Evolutionary conservation across 2,797 vertebrate genomes (phyloP).

Genomic region (Sardinella longiceps): DNA sequence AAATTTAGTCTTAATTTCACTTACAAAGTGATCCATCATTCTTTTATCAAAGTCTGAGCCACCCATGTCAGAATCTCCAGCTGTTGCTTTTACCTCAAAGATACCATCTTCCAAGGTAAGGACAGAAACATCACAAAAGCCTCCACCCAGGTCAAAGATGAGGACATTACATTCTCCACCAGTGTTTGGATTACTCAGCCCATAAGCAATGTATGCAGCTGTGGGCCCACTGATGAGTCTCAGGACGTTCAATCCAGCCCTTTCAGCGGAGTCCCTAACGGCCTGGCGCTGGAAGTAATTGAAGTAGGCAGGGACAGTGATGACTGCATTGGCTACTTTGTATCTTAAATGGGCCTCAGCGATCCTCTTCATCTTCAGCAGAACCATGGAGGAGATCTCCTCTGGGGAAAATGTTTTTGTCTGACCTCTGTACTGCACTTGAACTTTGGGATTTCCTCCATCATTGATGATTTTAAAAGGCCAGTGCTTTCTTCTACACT

Average conservation of each 20-base stretch:
- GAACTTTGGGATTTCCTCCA: slow-evolving; percentile 56
- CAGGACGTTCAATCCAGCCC: slow-evolving; percentile 84
- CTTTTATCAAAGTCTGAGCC: no score
- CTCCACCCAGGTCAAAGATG: no score
- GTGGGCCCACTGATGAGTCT: no score
- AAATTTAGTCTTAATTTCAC: no score
- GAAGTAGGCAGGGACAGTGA: slow-evolving; percentile 86
- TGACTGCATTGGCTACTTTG: slow-evolving; percentile 75
- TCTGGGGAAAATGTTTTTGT: slow-evolving; percentile 55
- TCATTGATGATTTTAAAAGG: slow-evolving; percentile 76
- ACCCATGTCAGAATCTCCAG: no score
- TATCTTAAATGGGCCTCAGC: slow-evolving; percentile 58
- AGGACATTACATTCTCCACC: slow-evolving; percentile 84
- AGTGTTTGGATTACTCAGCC: slow-evolving; percentile 78
- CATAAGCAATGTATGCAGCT: slow-evolving; percentile 86
- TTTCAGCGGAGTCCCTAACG: slow-evolving; percentile 82
- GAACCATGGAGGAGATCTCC: no score
- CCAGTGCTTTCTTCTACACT: slow-evolving; percentile 83
- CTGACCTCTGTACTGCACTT: slow-evolving; percentile 54
- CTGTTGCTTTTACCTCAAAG: slow-evolving; percentile 57
- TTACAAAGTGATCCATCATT: no score
- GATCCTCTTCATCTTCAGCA: slow-evolving; percentile 63
- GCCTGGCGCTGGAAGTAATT: slow-evolving; percentile 85
- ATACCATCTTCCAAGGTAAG: slow-evolving; percentile 57
- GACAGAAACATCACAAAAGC: slow-evolving; percentile 57